These are phyloP conservation scores for Harpalus rufipes DNA, from an alignment of 2,888 invertebrate genomes.

Conservation along the genomic window DNA sequence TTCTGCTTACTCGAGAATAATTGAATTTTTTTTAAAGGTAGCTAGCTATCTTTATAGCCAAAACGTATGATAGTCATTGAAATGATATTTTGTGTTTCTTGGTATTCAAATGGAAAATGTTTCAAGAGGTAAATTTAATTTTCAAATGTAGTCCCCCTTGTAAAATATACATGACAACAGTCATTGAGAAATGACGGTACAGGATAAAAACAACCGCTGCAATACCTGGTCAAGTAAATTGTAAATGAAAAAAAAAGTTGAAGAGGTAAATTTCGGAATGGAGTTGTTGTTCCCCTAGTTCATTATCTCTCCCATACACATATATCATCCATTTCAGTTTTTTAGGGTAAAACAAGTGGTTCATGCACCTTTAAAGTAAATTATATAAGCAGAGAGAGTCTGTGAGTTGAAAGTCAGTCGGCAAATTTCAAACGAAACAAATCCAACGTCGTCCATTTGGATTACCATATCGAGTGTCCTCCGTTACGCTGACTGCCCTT, in stretches of 20 bases:
- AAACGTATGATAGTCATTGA: background rate
- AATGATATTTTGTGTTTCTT: background rate
- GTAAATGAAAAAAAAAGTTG: background rate
- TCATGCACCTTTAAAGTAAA: constrained; percentile 48
- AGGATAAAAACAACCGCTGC: background rate
- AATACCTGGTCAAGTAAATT: constrained; percentile 6
- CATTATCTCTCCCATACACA: constrained; percentile 20
- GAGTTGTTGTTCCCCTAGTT: constrained; percentile 5
- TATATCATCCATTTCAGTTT: constrained; percentile 40
- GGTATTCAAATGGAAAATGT: constrained; percentile 3
- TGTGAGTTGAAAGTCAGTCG: constrained; percentile 41
- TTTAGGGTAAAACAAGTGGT: constrained; percentile 51
- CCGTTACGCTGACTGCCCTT: constrained; percentile 66
- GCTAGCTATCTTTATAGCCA: too few species aligned
- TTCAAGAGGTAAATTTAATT: constrained; percentile 4
- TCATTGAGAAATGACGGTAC: background rate
- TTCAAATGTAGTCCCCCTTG: background rate
- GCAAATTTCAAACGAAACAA: constrained; percentile 50
- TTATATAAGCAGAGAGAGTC: constrained; percentile 42
- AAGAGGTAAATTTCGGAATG: background rate
- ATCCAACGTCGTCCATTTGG: constrained; percentile 57
- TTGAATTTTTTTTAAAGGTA: too few species aligned
- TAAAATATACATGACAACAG: constrained; percentile 6
- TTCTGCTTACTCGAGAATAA: too few species aligned
- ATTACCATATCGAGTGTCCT: constrained; percentile 66